phyloP scores from a whole-genome alignment of 1,140 invertebrate species.

The roundworm (Caenorhabditis elegans) region DNA sequence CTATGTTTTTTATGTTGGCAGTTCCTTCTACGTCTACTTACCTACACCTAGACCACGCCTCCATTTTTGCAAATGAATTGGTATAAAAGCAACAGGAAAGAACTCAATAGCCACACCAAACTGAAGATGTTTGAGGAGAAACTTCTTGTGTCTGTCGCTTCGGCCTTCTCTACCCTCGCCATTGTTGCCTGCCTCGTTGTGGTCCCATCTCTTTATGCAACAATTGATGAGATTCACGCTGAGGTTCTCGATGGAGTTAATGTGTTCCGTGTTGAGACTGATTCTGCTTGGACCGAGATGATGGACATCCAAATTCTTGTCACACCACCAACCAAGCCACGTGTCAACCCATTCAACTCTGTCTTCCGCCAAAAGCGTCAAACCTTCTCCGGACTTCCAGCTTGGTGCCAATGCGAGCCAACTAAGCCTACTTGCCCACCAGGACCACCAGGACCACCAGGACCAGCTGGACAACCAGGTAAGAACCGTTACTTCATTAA shows the following conservation, averaged over 20 bases:
- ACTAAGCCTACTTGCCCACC: conserved; percentile 40
- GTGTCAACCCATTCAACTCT: conserved; percentile 41
- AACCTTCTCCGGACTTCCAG: conserved; percentile 42
- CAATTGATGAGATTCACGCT: conserved; percentile 6
- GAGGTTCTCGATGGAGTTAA: conserved; percentile 24
- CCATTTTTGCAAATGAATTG: background rate
- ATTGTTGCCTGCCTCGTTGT: conserved; percentile 47
- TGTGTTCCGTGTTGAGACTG: conserved; percentile 43
- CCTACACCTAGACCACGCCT: background rate
- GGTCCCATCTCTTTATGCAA: conserved; percentile 36
- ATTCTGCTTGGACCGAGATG: conserved; percentile 44
- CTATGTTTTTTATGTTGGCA: background rate
- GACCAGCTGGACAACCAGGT: conserved; percentile 35
- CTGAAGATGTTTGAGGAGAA: conserved; percentile 47
- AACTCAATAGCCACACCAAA: background rate
- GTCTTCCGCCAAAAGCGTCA: conserved; percentile 48
- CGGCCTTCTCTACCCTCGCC: conserved; percentile 50
- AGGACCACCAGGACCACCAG: conserved; percentile 46
- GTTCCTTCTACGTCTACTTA: conserved; percentile 12
- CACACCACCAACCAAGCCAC: conserved; percentile 43
- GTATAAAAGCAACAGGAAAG: conserved; percentile 17
- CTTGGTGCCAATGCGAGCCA: conserved; percentile 47
- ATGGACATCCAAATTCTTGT: conserved; percentile 42
- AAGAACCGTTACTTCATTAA: background rate
- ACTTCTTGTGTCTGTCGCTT: conserved; percentile 47